phyloP scores from a whole-genome alignment of 1,140 invertebrate species.

The Nasonia giraulti region DNA sequence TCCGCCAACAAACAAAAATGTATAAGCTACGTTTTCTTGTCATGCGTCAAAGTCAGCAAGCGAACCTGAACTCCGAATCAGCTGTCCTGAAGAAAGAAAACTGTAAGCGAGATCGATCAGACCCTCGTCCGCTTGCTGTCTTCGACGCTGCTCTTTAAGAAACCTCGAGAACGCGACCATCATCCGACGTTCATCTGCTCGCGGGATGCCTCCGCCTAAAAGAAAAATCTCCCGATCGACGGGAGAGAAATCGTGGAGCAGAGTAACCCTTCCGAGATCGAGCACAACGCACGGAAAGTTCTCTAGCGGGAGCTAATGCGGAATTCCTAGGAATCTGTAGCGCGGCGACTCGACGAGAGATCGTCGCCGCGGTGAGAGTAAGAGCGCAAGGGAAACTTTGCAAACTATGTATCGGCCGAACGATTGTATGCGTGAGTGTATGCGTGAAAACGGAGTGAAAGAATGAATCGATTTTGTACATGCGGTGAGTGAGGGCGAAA shows the following conservation, averaged over 20 bases:
- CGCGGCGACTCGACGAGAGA: not conserved
- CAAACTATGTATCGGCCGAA: slow-evolving; percentile 24
- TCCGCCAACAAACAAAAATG: not conserved
- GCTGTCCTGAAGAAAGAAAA: not conserved
- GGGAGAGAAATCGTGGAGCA: not conserved
- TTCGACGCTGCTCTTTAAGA: not conserved
- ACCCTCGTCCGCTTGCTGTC: not conserved
- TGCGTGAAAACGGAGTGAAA: slow-evolving; percentile 26
- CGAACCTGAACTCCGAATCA: not conserved
- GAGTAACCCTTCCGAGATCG: not conserved
- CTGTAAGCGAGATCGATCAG: not conserved
- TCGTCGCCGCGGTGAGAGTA: not conserved
- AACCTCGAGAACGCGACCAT: slow-evolving; percentile 6
- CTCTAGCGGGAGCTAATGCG: slow-evolving; percentile 17
- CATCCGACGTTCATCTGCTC: not conserved
- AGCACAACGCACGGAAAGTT: not conserved
- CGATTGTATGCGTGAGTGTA: not conserved
- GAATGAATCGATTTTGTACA: slow-evolving; percentile 19
- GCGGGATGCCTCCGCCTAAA: not conserved
- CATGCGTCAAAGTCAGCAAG: not conserved
- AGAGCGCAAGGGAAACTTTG: slow-evolving; percentile 32
- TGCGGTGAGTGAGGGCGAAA: slow-evolving; percentile 13
- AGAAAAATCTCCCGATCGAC: not conserved
- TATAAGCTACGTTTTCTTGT: not conserved
- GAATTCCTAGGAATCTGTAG: slow-evolving; percentile 13